These are phyloP conservation scores for Girardia tigrina DNA, from an alignment of 2,888 invertebrate genomes.

Conservation along the genomic window DNA sequence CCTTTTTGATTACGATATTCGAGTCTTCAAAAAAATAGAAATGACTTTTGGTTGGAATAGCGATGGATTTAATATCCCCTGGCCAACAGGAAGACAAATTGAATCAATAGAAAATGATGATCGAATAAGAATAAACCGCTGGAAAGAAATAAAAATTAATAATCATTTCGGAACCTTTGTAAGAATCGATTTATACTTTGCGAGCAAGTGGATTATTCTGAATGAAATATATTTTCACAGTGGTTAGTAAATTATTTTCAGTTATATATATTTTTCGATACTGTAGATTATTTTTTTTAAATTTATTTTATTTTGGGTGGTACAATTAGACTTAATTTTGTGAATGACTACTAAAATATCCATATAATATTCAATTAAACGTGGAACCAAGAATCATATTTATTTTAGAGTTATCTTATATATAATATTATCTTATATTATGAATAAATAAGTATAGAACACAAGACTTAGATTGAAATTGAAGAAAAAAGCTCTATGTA, in stretches of 20 bases:
- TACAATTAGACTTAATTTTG: too few relatives aligned
- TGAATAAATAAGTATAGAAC: too few relatives aligned
- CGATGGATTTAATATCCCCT: neutral
- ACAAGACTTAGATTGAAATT: too few relatives aligned
- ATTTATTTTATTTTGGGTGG: too few relatives aligned
- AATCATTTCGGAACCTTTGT: slow-evolving; percentile 6
- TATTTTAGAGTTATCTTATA: too few relatives aligned
- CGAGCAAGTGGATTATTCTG: slow-evolving; percentile 24
- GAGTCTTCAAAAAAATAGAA: slow-evolving; percentile 24
- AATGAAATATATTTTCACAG: slow-evolving; percentile 30
- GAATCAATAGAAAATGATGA: slow-evolving; percentile 23
- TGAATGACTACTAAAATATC: too few relatives aligned
- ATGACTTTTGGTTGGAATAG: slow-evolving; percentile 25
- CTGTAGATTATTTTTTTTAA: too few relatives aligned
- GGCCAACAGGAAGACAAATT: neutral
- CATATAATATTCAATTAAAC: too few relatives aligned
- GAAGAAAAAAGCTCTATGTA: too few relatives aligned
- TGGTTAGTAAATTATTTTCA: slow-evolving; percentile 24
- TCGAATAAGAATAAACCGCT: slow-evolving; percentile 15
- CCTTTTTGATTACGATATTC: neutral
- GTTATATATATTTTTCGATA: too few relatives aligned
- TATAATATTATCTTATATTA: too few relatives aligned
- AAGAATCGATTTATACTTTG: slow-evolving; percentile 14
- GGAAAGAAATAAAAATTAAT: slow-evolving; percentile 21
- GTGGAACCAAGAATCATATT: too few relatives aligned